A percentile compares a stretch with the other conserved stretches of the same genome.
phyloP scores from a whole-genome alignment of 1,140 invertebrate genomes.

The Marisa cornuarietis region DNA sequence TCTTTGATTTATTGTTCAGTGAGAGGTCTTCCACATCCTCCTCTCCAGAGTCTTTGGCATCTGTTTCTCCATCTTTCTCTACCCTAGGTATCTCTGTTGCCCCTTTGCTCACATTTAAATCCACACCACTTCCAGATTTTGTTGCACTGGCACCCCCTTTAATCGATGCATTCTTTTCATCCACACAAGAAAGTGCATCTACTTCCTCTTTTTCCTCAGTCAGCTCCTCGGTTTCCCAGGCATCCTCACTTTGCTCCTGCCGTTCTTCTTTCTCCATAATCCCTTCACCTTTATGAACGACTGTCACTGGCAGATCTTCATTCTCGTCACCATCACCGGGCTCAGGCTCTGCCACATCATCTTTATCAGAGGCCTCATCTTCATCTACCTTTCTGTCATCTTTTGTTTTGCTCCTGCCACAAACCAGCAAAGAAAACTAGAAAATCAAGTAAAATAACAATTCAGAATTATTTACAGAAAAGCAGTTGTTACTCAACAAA shows the following conservation, averaged over 20 bases:
- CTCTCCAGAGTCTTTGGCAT: neutral
- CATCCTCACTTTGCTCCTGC: neutral
- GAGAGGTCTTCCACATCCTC: neutral
- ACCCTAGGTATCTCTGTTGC: neutral
- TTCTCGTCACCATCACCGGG: neutral
- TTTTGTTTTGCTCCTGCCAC: neutral
- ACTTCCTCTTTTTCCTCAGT: neutral
- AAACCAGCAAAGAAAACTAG: no score
- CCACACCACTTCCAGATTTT: neutral
- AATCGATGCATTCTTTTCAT: neutral
- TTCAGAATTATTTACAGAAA: no score
- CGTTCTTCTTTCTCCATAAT: neutral
- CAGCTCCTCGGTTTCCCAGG: neutral
- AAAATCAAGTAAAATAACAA: no score
- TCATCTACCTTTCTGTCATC: slow-evolving; percentile 1
- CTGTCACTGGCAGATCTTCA: neutral
- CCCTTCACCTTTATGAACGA: neutral
- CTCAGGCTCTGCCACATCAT: neutral
- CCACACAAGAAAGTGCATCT: neutral
- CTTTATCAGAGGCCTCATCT: neutral
- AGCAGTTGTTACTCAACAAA: no score
- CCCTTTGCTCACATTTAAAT: neutral
- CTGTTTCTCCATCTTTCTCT: neutral
- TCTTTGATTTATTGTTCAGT: neutral
- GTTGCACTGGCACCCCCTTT: neutral